These are phyloP conservation scores for Xiphophorus hellerii DNA, from an alignment of 2,113 vertebrate genomes.

Conservation along the genomic window DNA sequence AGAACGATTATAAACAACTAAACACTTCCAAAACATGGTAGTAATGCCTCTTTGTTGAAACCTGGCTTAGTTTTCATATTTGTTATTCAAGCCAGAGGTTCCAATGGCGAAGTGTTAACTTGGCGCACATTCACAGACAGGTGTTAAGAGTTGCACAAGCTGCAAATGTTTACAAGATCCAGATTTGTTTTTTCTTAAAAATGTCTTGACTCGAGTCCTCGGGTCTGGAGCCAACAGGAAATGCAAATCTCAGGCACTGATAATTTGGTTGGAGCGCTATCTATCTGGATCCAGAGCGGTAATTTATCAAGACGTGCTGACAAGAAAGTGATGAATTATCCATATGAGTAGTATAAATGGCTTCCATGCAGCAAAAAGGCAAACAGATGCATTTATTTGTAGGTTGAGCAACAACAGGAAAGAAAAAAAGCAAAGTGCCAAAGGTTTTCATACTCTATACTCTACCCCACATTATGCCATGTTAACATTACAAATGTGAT, in stretches of 20 bases:
- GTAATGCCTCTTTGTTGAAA: background rate
- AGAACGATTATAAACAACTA: background rate
- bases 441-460: background rate
- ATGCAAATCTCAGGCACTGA: constrained; percentile 27
- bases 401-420: constrained; percentile 10
- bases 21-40: background rate
- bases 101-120: constrained; percentile 62
- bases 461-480: background rate
- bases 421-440: background rate
- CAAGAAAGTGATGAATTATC: constrained; percentile 45
- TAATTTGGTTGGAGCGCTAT: constrained; percentile 21
- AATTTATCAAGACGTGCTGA: constrained; percentile 19
- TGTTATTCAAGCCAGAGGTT: constrained; percentile 28
- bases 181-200: constrained; percentile 21
- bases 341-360: constrained; percentile 21
- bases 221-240: constrained; percentile 20
- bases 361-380: constrained; percentile 35
- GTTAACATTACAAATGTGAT: background rate
- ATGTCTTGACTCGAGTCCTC: background rate
- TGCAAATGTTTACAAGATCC: constrained; percentile 47
- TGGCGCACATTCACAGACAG: constrained; percentile 59
- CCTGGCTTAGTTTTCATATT: background rate
- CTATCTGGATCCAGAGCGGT: constrained; percentile 22
- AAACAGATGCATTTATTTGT: constrained; percentile 31
- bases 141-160: constrained; percentile 45